Evolutionary conservation across 1,140 invertebrate genomes (phyloP).

Genomic region (Palaemon carinicauda): DNA sequence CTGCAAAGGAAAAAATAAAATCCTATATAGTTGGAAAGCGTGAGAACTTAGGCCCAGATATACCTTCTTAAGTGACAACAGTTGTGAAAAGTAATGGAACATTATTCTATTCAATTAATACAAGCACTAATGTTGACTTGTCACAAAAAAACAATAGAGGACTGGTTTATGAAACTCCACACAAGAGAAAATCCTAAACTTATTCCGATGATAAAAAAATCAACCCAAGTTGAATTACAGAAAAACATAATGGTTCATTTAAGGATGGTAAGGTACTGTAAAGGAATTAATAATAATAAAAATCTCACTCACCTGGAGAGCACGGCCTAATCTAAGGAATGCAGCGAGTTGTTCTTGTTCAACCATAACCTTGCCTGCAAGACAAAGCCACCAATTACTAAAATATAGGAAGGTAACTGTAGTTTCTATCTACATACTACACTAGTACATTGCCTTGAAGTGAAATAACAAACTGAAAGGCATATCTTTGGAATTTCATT

Average conservation of each 20-base stretch:
- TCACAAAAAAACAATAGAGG: no score
- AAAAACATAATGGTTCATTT: background rate
- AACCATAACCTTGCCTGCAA: conserved; percentile 58
- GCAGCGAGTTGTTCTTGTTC: conserved; percentile 59
- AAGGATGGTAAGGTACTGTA: background rate
- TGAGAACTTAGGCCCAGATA: background rate
- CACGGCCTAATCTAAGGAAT: conserved; percentile 56
- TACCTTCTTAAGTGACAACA: background rate
- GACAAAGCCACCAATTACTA: background rate
- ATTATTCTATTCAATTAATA: background rate
- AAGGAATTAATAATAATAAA: no score
- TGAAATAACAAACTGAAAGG: no score
- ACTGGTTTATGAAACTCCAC: no score
- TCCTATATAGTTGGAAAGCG: no score
- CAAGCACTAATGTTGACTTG: background rate
- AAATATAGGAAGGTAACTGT: background rate
- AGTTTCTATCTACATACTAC: no score
- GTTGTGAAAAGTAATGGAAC: background rate
- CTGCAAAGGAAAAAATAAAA: conserved; percentile 15
- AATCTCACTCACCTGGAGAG: conserved; percentile 47
- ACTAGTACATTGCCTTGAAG: no score
- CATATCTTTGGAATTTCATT: no score
- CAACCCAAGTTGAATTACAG: background rate
- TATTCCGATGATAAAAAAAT: no score
- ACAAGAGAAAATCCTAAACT: no score